Base-by-base conservation (phyloP, 2,113 vertebrate genomes). In the Corynorhinus townsendii region DNA sequence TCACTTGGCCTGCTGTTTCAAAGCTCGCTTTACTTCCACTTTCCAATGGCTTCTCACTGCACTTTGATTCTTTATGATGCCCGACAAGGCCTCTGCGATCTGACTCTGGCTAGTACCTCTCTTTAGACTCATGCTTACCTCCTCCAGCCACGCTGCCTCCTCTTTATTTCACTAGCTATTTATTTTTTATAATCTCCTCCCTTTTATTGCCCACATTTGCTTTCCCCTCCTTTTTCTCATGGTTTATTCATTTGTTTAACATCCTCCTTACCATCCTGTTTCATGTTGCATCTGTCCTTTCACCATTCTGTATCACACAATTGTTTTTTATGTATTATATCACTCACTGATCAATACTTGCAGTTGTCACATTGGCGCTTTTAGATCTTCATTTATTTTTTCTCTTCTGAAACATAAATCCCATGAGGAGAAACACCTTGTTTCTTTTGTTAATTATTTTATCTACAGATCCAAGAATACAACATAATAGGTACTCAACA, bases 381-480 rank as follows among this genome's bases (percentile, higher is more conserved):
- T 85, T 94, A 22, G 7, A 45, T 69, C 16, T 68, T 87, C 38
- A 80, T 87, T 52, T 73, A 77, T 94, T 93, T 92, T 81, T 19
- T 80, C 17, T 79, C 40, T 85, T 3, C 24, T 47, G 66, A 15
- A 86, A n/a, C 14, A 47, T 84, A 77, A 28, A 82, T 93, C 89
- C 17, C n/a, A 52, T 11, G n/a, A 94, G 30, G 10, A 28, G 26
- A 79, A 6, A 9, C 2, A 43, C 30, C 24, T 64, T 84, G 38
- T 62, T 88, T 76, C 59, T 95, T 71, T 59, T 72, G 11, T 82
- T 66, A 45, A 49, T 86, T 84, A 77, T 82, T 91, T 95, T 88
- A 64, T 49, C 49, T 71, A 79, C 0, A 72, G 33, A 10, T 94
- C 43, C 43, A 16, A 52, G 4, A 56, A 73, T 38, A 77, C 12